Conservation (phyloP, 2,888 invertebrate species). For the Stictocephala bisonia region DNA sequence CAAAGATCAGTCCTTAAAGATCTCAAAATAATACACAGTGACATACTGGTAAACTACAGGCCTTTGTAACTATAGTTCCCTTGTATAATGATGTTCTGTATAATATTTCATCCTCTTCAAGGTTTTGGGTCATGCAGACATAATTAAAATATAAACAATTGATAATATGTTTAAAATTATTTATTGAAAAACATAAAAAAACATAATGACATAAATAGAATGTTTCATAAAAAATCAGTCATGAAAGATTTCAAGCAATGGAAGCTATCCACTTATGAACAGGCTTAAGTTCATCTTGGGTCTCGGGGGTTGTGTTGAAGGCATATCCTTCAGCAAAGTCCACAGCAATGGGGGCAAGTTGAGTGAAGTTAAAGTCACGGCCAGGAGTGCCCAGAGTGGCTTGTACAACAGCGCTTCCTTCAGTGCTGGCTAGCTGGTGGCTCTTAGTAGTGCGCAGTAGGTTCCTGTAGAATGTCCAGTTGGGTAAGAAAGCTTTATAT, state of each 20-base stretch:
- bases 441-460: conserved; percentile 86
- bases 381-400: conserved; percentile 79
- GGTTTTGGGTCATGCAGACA: too few relatives aligned
- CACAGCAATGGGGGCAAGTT: conserved; percentile 61
- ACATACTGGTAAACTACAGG: too few relatives aligned
- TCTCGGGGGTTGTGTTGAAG: conserved; percentile 49
- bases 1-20: too few relatives aligned
- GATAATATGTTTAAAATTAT: too few relatives aligned
- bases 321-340: conserved; percentile 53
- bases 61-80: too few relatives aligned
- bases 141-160: too few relatives aligned
- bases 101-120: too few relatives aligned
- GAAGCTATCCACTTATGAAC: conserved; percentile 49
- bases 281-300: conserved; percentile 42
- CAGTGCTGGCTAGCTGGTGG: conserved; percentile 82
- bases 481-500: too few relatives aligned
- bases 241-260: conserved; percentile 19
- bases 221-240: neutral
- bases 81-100: too few relatives aligned
- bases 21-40: too few relatives aligned
- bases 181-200: too few relatives aligned
- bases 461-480: conserved; percentile 72
- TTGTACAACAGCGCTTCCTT: conserved; percentile 71
- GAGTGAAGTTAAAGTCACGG: conserved; percentile 84
- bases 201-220: conserved; percentile 5